phyloP scores from a whole-genome alignment of 92 coral and sea anemone genomes.

The Diadumene lineata region DNA sequence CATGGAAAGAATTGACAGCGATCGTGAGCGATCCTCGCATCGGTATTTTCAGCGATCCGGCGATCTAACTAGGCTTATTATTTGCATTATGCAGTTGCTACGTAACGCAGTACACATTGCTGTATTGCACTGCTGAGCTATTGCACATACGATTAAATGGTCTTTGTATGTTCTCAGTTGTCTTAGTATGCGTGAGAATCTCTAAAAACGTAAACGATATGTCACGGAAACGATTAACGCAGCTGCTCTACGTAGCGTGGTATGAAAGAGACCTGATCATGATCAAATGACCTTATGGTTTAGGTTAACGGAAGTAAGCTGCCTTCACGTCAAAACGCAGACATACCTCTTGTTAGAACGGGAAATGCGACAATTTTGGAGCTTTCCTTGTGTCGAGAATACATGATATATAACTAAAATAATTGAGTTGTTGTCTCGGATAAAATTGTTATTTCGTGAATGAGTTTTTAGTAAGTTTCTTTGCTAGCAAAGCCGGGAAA shows the following conservation, averaged over 20 bases:
- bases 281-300: neutral
- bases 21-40: no score
- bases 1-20: no score
- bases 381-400: neutral
- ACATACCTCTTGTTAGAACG: neutral
- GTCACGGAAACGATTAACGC: constrained; percentile 3
- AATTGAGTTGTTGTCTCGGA: no score
- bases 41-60: no score
- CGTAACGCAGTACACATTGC: no score
- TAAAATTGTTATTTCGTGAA: no score
- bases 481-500: no score
- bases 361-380: constrained; percentile 8
- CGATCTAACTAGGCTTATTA: no score
- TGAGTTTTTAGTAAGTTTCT: no score
- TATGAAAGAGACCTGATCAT: neutral
- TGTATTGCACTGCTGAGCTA: no score
- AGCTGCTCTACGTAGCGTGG: constrained; percentile 8
- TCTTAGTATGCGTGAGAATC: neutral
- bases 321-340: neutral
- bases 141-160: neutral
- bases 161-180: neutral
- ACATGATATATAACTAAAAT: no score
- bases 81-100: no score
- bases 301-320: constrained; percentile 3
- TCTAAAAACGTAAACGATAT: neutral